Base-by-base conservation (phyloP, 2,113 vertebrate genomes). In the Agapornis roseicollis region DNA sequence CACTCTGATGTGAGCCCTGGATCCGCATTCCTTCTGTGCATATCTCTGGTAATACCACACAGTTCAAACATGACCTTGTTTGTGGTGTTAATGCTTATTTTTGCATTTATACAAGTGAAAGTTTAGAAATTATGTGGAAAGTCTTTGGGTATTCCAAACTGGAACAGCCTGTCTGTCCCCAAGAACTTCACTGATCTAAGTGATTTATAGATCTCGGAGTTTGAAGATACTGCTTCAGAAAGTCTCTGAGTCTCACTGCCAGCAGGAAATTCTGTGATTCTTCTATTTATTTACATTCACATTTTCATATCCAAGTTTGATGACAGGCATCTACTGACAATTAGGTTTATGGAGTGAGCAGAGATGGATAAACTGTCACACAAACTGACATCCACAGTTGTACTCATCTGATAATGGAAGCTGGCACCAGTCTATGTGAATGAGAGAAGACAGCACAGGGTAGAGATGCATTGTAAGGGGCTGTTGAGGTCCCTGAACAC, bases 351-450 rank as follows among this genome's bases (percentile, higher is more conserved):
- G 31, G 50, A 94, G 60, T 14, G 47, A 90, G 73, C 19, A 24
- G 58, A 91, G 74, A 94, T 35, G 78, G 89, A 95, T 91, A 55
- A 95, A 91, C 71, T 78, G 72, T 93, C 91, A 90, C 68, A 80
- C 50, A 78, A 85, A 44, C 58, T 94, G 92, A 80, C 85, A 94
- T 53, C 17, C 60, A n/a, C 49, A 39, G 47, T 42, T 85, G 64
- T 73, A 69, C 66, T 96, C 66, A 66, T 73, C 13, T 6, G 6
- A n/a, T 42, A 65, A 92, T n/a, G 55, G 85, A 84, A 93, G 64
- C 72, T 95, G 92, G 92, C 95, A 97, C 47, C 64, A 73, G 42
- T 86, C 92, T 53, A 1, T 33, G 27, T 31, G 60, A 93, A 95
- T 52, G 60, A 93, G 77, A 90, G 29, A 49, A 86, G 96, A 92